Evolutionary conservation across 2,888 invertebrate genomes (phyloP).

Genomic region (Noctuana brunneofusca): DNA sequence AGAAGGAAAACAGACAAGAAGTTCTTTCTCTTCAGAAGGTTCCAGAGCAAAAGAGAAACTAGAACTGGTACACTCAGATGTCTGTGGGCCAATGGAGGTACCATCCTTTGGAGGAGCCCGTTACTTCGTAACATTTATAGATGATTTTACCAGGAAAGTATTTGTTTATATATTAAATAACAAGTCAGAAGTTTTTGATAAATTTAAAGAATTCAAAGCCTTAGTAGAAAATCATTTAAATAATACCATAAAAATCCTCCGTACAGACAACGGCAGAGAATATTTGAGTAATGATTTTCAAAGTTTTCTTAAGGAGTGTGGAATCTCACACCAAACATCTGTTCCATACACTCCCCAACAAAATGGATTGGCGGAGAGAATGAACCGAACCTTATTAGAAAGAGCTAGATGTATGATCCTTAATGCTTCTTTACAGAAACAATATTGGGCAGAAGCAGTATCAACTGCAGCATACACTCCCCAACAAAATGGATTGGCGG

Average conservation of each 20-base stretch:
- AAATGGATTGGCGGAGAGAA: not conserved
- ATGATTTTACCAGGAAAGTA: slow-evolving; percentile 2
- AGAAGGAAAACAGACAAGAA: not conserved
- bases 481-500: not conserved
- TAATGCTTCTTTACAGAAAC: no score
- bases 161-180: not conserved
- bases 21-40: not conserved
- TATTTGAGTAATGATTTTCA: not conserved
- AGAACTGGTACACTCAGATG: not conserved
- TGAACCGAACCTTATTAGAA: not conserved
- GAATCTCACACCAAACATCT: not conserved
- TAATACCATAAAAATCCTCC: not conserved
- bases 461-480: not conserved
- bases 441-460: no score
- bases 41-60: not conserved
- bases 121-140: not conserved
- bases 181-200: not conserved
- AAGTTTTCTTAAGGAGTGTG: not conserved
- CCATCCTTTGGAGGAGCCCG: not conserved
- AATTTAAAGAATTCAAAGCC: not conserved
- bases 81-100: slow-evolving; percentile 1
- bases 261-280: not conserved
- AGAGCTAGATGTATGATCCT: slow-evolving; percentile 1
- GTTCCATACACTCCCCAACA: not conserved
- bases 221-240: not conserved